Conservation (phyloP, 2,888 invertebrate genomes). For the Hesperia comma region DNA sequence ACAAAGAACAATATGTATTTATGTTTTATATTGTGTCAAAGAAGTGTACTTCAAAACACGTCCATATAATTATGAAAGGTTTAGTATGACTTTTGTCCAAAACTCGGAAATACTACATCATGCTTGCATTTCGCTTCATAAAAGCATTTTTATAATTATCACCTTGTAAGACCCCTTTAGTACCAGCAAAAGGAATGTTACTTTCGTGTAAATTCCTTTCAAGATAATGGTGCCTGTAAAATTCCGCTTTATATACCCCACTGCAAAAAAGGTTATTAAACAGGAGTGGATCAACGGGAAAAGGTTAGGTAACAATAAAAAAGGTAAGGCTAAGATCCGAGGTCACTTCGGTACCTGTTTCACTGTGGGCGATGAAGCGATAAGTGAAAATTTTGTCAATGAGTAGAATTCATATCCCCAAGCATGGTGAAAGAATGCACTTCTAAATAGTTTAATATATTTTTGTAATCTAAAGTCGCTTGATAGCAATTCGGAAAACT, state of each 20-base stretch:
- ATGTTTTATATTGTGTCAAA: no score
- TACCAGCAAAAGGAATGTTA: constrained; percentile 17
- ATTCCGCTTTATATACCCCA: constrained; percentile 33
- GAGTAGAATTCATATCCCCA: no score
- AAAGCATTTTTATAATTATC: constrained; percentile 21
- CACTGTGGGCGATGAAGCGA: constrained; percentile 5
- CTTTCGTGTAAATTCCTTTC: constrained; percentile 33
- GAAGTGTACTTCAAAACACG: background rate
- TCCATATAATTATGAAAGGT: background rate
- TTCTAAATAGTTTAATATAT: no score
- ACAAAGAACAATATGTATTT: no score
- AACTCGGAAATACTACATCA: background rate
- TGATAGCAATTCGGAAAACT: no score
- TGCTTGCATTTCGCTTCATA: background rate
- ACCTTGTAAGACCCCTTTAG: constrained; percentile 18
- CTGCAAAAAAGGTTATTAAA: constrained; percentile 63
- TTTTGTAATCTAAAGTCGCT: no score
- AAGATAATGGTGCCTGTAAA: constrained; percentile 41
- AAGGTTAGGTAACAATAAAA: constrained; percentile 51
- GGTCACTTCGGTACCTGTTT: constrained; percentile 18
- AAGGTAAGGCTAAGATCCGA: constrained; percentile 69
- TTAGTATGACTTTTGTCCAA: background rate
- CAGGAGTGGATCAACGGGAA: constrained; percentile 62
- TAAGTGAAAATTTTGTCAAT: background rate
- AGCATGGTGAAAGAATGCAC: no score